Evolutionary conservation across 2,888 invertebrate genomes (phyloP), one percentile per base, ranked within the genome.

Genomic region (Chymomyza amoena): DNA sequence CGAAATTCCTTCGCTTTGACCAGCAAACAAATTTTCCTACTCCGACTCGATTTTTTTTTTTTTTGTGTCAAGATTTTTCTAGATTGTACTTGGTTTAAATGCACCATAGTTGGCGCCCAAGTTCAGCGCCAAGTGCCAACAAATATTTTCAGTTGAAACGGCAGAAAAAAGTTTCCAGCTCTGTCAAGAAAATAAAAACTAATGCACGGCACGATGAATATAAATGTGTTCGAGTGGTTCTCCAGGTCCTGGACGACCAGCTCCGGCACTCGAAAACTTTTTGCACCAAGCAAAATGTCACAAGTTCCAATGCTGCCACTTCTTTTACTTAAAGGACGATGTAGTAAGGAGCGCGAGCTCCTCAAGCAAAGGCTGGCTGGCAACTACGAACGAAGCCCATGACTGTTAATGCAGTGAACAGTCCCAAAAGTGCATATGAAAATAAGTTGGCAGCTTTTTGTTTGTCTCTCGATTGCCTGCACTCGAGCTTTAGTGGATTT

Each of bases 131-230:
- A 54, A n/a, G 15, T 64, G 32, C 63, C 52, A 63, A 54, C 56
- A 68, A 54, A 51, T 50, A 54, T 54, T 54, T 54, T 54, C 20
- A 59, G 59, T 57, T 16, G 16, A 10, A 25, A 13, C 18, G 18
- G 72, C 70, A 57, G n/a, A 63, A 69, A 70, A 32, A 76, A 73
- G 62, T 80, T 45, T 45, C 39, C 39, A 45, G 39, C 13, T 25
- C 57, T 77, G 64, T 32, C 73, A 69, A 77, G 72, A 75, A 80
- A 80, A 78, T 78, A 80, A 80, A 76, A 77, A 75, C 76, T 74
- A 72, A 77, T 83, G 75, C 78, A 61, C 62, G 52, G 54, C 66
- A 70, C 65, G 74, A 81, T 81, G 84, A 78, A 80, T 81, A 81
- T 78, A 81, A 83, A 81, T 81, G 83, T 62, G 69, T 20, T 36